Evolutionary conservation across 2,888 invertebrate species (phyloP).

Genomic region (Cataglyphis cursor): DNA sequence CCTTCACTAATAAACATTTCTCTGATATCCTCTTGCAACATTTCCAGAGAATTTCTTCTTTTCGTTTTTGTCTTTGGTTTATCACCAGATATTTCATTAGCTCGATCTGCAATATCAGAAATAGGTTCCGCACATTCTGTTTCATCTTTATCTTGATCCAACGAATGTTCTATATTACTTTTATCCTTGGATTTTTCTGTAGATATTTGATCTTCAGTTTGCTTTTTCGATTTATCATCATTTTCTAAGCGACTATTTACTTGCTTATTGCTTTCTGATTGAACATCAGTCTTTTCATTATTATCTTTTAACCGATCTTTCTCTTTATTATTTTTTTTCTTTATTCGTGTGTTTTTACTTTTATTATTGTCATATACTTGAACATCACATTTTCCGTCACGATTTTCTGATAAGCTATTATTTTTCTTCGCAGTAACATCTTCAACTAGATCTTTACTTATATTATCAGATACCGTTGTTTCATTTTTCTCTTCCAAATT

Average conservation of each 20-base stretch:
- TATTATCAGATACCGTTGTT: neutral
- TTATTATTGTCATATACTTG: neutral
- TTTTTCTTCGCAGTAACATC: neutral
- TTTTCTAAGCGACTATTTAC: neutral
- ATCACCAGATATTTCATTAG: neutral
- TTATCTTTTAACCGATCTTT: slow-evolving; percentile 4
- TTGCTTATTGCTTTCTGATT: neutral
- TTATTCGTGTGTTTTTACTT: neutral
- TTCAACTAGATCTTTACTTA: neutral
- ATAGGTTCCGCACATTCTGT: neutral
- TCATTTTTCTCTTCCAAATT: neutral
- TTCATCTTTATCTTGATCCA: neutral
- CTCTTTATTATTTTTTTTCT: neutral
- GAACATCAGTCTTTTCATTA: neutral
- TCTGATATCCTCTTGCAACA: slow-evolving; percentile 90
- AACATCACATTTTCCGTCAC: neutral
- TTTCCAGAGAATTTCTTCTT: slow-evolving; percentile 88
- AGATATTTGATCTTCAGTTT: neutral
- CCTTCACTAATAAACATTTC: slow-evolving; percentile 91
- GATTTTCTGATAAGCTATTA: neutral
- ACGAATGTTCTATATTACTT: neutral
- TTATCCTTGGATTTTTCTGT: neutral
- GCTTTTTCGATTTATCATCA: neutral
- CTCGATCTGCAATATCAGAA: neutral
- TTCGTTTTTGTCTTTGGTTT: slow-evolving; percentile 70